Percentiles rank a stretch among this genome's conserved stretches.
These are phyloP conservation scores for Pedetes capensis DNA, from an alignment of 2,113 vertebrate species.

Conservation along the genomic window DNA sequence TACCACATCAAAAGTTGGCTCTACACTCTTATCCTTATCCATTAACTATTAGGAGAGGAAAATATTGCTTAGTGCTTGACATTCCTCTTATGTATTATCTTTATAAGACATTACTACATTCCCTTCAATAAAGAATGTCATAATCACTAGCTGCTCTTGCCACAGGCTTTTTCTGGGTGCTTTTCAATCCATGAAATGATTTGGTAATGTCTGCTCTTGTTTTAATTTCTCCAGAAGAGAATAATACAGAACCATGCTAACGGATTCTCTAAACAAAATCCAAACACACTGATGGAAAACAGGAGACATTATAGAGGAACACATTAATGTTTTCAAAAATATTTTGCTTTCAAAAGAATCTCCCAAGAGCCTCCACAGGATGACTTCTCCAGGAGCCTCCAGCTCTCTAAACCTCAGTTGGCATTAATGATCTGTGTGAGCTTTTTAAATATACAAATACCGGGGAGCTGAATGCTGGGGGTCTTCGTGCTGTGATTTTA, in stretches of 20 bases:
- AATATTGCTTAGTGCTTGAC: not conserved
- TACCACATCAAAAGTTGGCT: not conserved
- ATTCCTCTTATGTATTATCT: not conserved
- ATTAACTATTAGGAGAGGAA: not conserved
- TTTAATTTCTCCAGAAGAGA: conserved; percentile 38
- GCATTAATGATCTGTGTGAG: not conserved
- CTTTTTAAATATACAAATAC: not conserved
- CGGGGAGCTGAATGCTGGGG: not conserved
- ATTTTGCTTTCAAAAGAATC: not conserved
- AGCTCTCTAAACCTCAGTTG: not conserved
- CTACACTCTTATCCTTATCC: not conserved
- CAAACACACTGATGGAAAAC: not conserved
- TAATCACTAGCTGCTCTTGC: not conserved
- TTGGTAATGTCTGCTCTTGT: not conserved
- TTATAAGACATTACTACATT: not conserved
- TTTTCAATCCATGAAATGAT: not conserved
- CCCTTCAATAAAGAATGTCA: not conserved
- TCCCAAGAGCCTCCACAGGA: not conserved
- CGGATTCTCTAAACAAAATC: not conserved
- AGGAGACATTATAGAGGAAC: not conserved
- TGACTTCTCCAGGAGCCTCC: not conserved
- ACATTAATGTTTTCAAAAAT: not conserved
- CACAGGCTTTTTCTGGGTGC: not conserved
- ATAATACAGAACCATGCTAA: not conserved
- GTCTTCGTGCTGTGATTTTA: not conserved